Percentiles rank a stretch among this genome's conserved stretches.
phyloP scores from a whole-genome alignment of 1,140 invertebrate genomes.

The Drosophila willistoni region DNA sequence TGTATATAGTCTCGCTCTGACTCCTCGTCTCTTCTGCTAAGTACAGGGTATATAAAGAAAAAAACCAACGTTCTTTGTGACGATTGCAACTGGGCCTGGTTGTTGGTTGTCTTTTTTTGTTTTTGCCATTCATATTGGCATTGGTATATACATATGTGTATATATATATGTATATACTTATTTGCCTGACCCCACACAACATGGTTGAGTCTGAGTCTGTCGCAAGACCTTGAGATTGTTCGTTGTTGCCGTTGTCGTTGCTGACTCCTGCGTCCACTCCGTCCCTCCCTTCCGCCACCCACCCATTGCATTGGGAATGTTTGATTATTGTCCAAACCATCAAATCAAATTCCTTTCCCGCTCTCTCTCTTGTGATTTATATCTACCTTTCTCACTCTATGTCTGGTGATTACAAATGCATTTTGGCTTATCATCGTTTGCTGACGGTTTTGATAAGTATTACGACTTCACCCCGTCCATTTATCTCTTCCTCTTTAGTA shows the following conservation, averaged over 20 bases:
- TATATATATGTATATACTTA: constrained; percentile 17
- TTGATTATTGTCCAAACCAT: constrained; percentile 16
- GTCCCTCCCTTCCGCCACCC: neutral
- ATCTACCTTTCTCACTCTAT: constrained; percentile 15
- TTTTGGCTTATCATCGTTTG: constrained; percentile 45
- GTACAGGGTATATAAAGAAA: neutral
- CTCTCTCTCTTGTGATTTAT: neutral
- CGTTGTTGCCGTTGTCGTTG: constrained; percentile 24
- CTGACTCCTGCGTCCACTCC: constrained; percentile 5
- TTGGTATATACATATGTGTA: neutral
- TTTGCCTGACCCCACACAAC: constrained; percentile 78
- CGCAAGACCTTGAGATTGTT: constrained; percentile 65
- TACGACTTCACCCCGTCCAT: neutral
- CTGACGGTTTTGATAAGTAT: constrained; percentile 35
- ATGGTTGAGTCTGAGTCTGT: constrained; percentile 51
- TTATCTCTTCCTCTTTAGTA: constrained; percentile 28
- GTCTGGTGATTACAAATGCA: constrained; percentile 46
- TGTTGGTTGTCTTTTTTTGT: constrained; percentile 21
- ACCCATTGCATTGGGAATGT: neutral
- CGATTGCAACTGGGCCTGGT: constrained; percentile 19
- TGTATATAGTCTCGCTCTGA: too few species aligned
- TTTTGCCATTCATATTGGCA: constrained; percentile 50
- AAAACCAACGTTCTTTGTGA: constrained; percentile 27
- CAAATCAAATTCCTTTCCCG: constrained; percentile 32
- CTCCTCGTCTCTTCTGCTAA: neutral